phyloP scores from a whole-genome alignment of 2,888 invertebrate genomes.

The Andrena trimmerana region DNA sequence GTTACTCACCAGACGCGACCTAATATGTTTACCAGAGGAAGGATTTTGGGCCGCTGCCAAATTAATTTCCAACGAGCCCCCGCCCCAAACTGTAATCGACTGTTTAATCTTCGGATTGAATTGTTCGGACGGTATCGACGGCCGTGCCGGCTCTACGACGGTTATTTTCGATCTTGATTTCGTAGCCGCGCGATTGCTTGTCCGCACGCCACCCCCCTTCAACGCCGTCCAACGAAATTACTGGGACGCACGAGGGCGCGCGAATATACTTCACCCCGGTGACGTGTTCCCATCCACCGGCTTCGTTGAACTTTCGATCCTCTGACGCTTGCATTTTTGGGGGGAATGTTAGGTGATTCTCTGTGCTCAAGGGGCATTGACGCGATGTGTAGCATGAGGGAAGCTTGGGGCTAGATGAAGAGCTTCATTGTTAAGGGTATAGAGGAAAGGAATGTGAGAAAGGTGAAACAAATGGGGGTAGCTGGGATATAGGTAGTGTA shows the following conservation, averaged over 20 bases:
- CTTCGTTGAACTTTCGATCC: too few relatives aligned
- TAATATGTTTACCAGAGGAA: conserved; percentile 50
- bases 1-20: conserved; percentile 44
- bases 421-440: too few relatives aligned
- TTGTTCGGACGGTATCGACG: conserved; percentile 40
- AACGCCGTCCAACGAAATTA: conserved; percentile 19
- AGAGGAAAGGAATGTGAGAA: too few relatives aligned
- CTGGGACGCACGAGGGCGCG: neutral
- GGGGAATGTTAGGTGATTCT: too few relatives aligned
- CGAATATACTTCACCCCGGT: neutral
- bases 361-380: too few relatives aligned
- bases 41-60: conserved; percentile 51
- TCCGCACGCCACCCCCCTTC: conserved; percentile 8
- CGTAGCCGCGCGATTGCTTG: conserved; percentile 30
- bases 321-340: too few relatives aligned
- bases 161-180: conserved; percentile 47
- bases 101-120: conserved; percentile 59
- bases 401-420: too few relatives aligned
- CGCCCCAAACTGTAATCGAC: conserved; percentile 52
- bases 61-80: conserved; percentile 55
- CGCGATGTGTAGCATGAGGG: too few relatives aligned
- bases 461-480: too few relatives aligned
- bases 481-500: too few relatives aligned
- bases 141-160: conserved; percentile 18
- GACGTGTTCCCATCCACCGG: too few relatives aligned